Evolutionary conservation across 2,113 vertebrate species (phyloP), one percentile per base, ranked within the genome.

Genomic region (Pangasianodon hypophthalmus): DNA sequence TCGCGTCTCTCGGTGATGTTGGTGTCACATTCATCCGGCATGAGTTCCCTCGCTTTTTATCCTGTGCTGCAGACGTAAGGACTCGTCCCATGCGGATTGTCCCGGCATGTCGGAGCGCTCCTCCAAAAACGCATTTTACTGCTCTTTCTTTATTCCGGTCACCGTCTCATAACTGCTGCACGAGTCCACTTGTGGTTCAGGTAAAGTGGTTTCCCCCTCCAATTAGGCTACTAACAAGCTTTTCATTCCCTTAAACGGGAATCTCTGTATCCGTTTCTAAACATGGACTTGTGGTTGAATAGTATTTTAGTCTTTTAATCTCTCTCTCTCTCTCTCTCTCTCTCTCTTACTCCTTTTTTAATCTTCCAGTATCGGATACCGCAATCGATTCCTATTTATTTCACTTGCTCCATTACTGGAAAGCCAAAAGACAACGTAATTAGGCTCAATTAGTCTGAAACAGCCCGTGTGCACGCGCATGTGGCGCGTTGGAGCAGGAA

Each of bases 1-100:
- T 79, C 79, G 88, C 77, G 79, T 91, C 83, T 91, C 87, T 87
- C 83, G 86, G 89, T 92, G 88, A 91, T 91, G 91, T 93, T 87
- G 71, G 87, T 84, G 52, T 83, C 89, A 91, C 75, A 85, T 83
- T 92, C 90, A 91, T 90, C 92, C 91, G 92, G 91, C 92, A 86
- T 90, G 89, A 88, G 89, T 91, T 91, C 92, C 71, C 92, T 90
- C 92, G 92, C 95, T 92, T 95, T 95, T 96, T 96, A 94, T 95
- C 84, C 89, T 77, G 89, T 91, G 90, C 92, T 93, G 94, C 93
- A 95, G 95, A 96, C 95, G 95, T 94, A 95, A 95, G 94, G 92
- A 94, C 90, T 87, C 87, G 95, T 96, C 96, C 96, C 95, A 91
- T 94, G 91, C 91, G 94, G 94, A 93, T 94, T 93, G 93, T 88